A percentile compares a stretch with the other conserved stretches of the same genome.
phyloP scores from a whole-genome alignment of 2,888 invertebrate species.

The Mylabris sibirica region DNA sequence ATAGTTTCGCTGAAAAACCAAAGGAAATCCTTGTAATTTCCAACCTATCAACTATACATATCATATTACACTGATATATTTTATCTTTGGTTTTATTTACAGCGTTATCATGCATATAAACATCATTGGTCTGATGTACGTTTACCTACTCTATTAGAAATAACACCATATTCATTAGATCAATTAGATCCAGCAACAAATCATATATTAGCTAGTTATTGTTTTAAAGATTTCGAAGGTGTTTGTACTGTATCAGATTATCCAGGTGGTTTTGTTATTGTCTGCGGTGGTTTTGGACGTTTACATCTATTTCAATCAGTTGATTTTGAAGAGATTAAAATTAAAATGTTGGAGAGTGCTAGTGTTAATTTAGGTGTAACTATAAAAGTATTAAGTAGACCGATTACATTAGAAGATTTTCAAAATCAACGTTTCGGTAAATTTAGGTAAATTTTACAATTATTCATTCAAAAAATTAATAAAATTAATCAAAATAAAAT shows the following conservation, averaged over 20 bases:
- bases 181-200: conserved; percentile 90
- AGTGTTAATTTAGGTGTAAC: conserved; percentile 80
- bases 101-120: conserved; percentile 85
- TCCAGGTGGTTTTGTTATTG: conserved; percentile 89
- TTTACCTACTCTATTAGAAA: conserved; percentile 86
- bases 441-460: conserved; percentile 72
- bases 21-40: conserved; percentile 76
- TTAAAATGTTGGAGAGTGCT: conserved; percentile 85
- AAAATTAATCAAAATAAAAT: background rate
- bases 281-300: conserved; percentile 89
- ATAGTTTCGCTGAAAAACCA: conserved; percentile 81
- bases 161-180: conserved; percentile 90
- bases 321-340: conserved; percentile 86
- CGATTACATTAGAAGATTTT: conserved; percentile 87
- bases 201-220: conserved; percentile 81
- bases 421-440: conserved; percentile 89
- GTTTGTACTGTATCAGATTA: conserved; percentile 84
- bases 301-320: conserved; percentile 89
- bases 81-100: conserved; percentile 29
- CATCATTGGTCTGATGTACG: conserved; percentile 96
- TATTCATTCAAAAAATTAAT: conserved; percentile 5
- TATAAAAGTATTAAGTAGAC: conserved; percentile 80
- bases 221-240: conserved; percentile 86
- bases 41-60: background rate
- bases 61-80: conserved; percentile 13